A percentile compares a stretch with the other conserved stretches of the same genome.
phyloP scores from a whole-genome alignment of 92 coral and sea anemone species.

The Epizoanthus ramosus region DNA sequence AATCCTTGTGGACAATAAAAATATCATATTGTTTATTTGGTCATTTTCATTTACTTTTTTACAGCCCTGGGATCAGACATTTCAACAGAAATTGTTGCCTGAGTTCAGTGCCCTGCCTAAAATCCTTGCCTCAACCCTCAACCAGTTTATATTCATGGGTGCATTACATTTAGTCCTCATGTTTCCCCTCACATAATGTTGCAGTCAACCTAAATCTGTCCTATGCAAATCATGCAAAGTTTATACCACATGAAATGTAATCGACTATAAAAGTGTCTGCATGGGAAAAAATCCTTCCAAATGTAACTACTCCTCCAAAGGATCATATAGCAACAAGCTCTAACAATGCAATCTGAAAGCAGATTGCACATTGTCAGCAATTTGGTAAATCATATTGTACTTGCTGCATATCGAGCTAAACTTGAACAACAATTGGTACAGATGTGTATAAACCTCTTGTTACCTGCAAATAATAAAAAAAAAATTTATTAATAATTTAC shows the following conservation, averaged over 20 bases:
- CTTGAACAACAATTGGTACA: no score
- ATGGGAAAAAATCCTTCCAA: no score
- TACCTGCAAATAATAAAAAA: constrained; percentile 2
- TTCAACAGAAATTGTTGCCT: background rate
- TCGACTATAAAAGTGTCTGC: background rate
- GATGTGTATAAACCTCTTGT: no score
- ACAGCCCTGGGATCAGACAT: background rate
- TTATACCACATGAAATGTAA: background rate
- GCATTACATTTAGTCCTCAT: constrained; percentile 11
- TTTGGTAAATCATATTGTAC: no score
- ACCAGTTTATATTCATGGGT: no score
- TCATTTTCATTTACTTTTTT: background rate
- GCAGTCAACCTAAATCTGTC: constrained; percentile 16
- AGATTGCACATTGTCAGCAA: no score
- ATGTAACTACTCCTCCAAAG: no score
- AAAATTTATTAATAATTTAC: background rate
- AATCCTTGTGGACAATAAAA: constrained; percentile 2
- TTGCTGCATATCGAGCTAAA: no score
- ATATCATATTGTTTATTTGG: constrained; percentile 13
- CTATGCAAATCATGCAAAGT: constrained; percentile 10
- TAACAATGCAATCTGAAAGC: no score
- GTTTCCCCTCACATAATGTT: constrained; percentile 12
- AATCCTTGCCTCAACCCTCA: background rate
- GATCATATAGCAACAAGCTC: no score
- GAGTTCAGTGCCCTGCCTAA: constrained; percentile 23